Percentiles rank a stretch among this genome's conserved stretches.
These are phyloP conservation scores for Lytechinus pictus DNA, from an alignment of 35 echinoderm and acorn worm genomes.

Conservation along the genomic window DNA sequence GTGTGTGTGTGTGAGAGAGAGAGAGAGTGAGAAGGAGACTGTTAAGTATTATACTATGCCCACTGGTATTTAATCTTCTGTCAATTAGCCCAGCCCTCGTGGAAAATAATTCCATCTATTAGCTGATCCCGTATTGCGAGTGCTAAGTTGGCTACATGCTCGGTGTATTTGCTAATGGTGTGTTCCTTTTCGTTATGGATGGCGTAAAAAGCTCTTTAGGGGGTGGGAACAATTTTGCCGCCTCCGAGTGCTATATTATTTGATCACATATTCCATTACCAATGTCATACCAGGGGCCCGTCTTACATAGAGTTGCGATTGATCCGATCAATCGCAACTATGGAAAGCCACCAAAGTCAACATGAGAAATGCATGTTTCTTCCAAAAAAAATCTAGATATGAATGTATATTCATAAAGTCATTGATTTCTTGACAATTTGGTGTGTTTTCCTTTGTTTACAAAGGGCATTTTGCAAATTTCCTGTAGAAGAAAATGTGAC, in stretches of 20 bases:
- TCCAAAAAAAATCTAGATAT: too few relatives aligned
- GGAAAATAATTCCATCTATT: background rate
- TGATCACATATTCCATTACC: slow-evolving; percentile 1
- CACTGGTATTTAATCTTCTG: background rate
- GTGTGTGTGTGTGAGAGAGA: background rate
- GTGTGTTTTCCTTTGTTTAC: too few relatives aligned
- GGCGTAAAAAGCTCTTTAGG: background rate
- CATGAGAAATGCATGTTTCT: too few relatives aligned
- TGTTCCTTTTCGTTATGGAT: background rate
- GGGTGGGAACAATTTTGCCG: background rate
- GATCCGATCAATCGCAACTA: too few relatives aligned
- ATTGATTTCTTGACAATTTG: too few relatives aligned
- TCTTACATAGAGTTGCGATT: background rate
- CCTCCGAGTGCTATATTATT: background rate
- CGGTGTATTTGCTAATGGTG: slow-evolving; percentile 5
- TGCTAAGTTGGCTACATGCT: background rate
- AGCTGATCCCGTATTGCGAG: background rate
- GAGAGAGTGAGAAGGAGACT: background rate
- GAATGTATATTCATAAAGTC: too few relatives aligned
- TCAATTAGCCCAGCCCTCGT: background rate
- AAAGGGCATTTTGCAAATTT: too few relatives aligned
- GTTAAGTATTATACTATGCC: background rate
- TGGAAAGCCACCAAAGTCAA: too few relatives aligned
- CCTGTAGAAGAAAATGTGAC: too few relatives aligned
- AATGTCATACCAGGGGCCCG: background rate